Conservation (phyloP, 2,113 vertebrate species). For the Vulpes ferrilata region DNA sequence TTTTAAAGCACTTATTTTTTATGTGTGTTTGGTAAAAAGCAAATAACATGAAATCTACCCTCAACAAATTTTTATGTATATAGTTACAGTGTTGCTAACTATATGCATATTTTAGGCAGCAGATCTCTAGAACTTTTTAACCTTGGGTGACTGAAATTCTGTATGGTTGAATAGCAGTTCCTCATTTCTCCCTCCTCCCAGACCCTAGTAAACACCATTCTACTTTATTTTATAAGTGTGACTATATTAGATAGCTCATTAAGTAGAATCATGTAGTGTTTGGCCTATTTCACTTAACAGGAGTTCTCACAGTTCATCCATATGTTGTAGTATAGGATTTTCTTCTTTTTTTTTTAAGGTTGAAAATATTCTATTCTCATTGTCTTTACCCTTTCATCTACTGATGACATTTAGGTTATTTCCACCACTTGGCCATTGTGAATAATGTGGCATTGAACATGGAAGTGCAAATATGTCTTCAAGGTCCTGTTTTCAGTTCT, state of each 20-base stretch:
- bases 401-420: neutral
- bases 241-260: neutral
- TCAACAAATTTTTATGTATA: neutral
- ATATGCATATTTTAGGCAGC: neutral
- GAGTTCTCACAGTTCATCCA: neutral
- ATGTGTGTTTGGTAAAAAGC: neutral
- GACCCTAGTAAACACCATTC: neutral
- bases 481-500: neutral
- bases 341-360: neutral
- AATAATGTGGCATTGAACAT: neutral
- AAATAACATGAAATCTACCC: neutral
- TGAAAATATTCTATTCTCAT: neutral
- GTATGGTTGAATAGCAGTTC: neutral
- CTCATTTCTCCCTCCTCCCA: neutral
- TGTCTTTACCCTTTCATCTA: neutral
- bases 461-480: neutral
- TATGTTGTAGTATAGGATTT: neutral
- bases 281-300: neutral
- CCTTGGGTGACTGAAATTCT: neutral
- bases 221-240: neutral
- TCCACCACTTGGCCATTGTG: neutral
- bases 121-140: neutral
- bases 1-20: neutral
- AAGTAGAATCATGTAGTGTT: neutral
- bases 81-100: neutral